phyloP scores from a whole-genome alignment of 2,888 invertebrate genomes.

The Aleiodes testaceus region DNA sequence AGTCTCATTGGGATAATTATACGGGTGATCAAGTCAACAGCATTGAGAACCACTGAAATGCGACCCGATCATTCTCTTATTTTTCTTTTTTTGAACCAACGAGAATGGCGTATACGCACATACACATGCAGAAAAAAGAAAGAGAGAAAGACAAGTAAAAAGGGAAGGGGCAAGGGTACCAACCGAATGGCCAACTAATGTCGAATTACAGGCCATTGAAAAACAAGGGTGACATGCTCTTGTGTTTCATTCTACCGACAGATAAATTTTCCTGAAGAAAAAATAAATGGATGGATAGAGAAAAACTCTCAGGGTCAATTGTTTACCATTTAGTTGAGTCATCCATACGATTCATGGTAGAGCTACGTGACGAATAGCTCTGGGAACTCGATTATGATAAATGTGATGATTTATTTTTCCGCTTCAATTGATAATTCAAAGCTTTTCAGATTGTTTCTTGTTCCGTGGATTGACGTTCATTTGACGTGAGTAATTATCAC shows the following conservation, averaged over 20 bases:
- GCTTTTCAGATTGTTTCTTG: background rate
- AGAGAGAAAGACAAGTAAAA: background rate
- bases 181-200: conserved; percentile 32
- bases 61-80: conserved; percentile 19
- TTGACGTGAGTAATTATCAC: background rate
- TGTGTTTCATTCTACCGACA: background rate
- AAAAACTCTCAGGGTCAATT: conserved; percentile 28
- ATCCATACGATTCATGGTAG: conserved; percentile 6
- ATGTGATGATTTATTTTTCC: conserved; percentile 30
- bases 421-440: conserved; percentile 20
- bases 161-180: conserved; percentile 22
- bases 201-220: conserved; percentile 27
- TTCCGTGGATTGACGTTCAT: background rate
- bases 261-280: background rate
- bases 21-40: conserved; percentile 26
- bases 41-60: conserved; percentile 39
- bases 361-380: conserved; percentile 15
- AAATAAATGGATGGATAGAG: background rate
- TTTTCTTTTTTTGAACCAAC: conserved; percentile 26
- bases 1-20: conserved; percentile 40
- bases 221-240: conserved; percentile 21
- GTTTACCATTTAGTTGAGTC: conserved; percentile 11
- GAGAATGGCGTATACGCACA: conserved; percentile 35
- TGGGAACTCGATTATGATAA: conserved; percentile 28
- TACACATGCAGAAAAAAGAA: conserved; percentile 16